Conservation (phyloP, 2,888 invertebrate species). For the Dynastes hyllus region DNA sequence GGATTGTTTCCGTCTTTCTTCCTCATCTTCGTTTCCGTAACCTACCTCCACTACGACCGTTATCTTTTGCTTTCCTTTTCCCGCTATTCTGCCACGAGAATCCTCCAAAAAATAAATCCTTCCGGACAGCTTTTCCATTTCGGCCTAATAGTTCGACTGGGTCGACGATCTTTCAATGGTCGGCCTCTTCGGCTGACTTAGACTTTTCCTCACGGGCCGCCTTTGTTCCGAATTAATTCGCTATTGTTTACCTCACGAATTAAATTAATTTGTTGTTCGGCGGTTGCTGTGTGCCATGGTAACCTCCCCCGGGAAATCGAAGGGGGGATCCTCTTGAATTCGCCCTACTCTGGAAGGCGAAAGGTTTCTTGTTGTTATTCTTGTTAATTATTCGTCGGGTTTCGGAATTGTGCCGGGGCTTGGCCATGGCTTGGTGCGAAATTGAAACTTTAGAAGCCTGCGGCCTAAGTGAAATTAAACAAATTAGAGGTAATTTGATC, state of each 20-base stretch:
- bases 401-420: not conserved
- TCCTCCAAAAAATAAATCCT: constrained; percentile 21
- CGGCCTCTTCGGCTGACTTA: constrained; percentile 6
- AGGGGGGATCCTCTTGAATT: not conserved
- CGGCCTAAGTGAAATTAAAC: not conserved
- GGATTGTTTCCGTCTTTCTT: not conserved
- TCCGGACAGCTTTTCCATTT: constrained; percentile 26
- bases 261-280: constrained; percentile 43
- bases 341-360: not conserved
- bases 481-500: not conserved
- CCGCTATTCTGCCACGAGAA: not conserved
- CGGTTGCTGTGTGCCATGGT: not conserved
- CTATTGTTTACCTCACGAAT: constrained; percentile 40
- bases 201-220: not conserved
- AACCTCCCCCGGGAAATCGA: not conserved
- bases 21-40: not conserved
- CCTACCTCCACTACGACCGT: not conserved
- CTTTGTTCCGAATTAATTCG: constrained; percentile 31
- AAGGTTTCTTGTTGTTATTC: constrained; percentile 12
- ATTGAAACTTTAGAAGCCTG: not conserved
- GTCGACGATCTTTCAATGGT: constrained; percentile 10
- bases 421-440: not conserved
- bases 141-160: constrained; percentile 2
- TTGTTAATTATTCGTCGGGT: constrained; percentile 28
- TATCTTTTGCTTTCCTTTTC: not conserved